Conservation (phyloP, 2,888 invertebrate species). For the Meiosimyza platycephala region DNA sequence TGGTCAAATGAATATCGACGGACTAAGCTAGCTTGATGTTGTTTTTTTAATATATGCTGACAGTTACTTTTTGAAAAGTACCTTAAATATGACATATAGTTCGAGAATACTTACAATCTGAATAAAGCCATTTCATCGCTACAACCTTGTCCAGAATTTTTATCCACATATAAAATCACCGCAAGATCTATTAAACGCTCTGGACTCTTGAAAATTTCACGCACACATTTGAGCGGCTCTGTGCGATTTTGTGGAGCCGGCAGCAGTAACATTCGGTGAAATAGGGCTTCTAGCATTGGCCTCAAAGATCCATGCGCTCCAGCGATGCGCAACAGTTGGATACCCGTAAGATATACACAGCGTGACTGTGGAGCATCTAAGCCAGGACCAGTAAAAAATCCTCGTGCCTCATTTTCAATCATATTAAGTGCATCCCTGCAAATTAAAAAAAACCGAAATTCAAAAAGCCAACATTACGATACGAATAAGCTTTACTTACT, state of each 20-base stretch:
- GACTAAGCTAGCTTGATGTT: too few species aligned
- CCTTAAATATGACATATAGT: too few species aligned
- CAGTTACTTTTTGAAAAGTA: too few species aligned
- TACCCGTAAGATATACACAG: conserved; percentile 88
- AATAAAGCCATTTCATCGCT: conserved; percentile 85
- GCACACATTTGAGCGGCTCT: conserved; percentile 85
- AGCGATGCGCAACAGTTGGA: conserved; percentile 87
- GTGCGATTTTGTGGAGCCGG: conserved; percentile 87
- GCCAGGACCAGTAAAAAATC: conserved; percentile 67
- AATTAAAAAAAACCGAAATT: background rate
- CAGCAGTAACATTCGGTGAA: conserved; percentile 91
- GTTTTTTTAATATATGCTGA: too few species aligned
- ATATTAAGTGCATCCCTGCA: conserved; percentile 66
- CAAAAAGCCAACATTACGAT: background rate
- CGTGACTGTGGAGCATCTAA: conserved; percentile 88
- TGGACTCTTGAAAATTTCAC: conserved; percentile 79
- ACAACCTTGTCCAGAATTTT: conserved; percentile 73
- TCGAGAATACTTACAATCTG: conserved; percentile 73
- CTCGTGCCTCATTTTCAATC: conserved; percentile 67
- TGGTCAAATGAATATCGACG: too few species aligned
- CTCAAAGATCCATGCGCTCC: conserved; percentile 88
- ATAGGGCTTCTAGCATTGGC: conserved; percentile 91
- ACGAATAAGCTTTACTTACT: conserved; percentile 63
- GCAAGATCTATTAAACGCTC: conserved; percentile 80
- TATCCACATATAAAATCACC: conserved; percentile 74